Evolutionary conservation across 2,888 invertebrate species (phyloP).

Genomic region (Camponotus fellah): DNA sequence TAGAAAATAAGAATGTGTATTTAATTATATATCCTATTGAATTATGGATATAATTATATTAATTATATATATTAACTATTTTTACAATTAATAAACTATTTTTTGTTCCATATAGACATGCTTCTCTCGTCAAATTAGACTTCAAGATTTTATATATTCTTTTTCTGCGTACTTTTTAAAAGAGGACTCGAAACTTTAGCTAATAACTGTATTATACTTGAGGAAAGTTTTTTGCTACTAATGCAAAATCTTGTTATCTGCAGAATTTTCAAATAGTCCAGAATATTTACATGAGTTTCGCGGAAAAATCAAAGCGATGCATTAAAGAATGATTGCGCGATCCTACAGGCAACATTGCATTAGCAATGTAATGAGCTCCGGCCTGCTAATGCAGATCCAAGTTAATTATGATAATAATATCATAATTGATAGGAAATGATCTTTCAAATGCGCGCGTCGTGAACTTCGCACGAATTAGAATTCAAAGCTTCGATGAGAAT

Average conservation of each 20-base stretch:
- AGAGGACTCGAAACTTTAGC: background rate
- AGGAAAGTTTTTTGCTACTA: background rate
- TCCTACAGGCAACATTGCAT: slow-evolving; percentile 30
- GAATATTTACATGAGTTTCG: background rate
- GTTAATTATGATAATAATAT: slow-evolving; percentile 40
- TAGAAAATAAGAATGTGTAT: background rate
- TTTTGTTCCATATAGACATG: background rate
- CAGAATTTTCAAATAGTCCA: background rate
- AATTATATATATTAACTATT: background rate
- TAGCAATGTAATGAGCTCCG: slow-evolving; percentile 27
- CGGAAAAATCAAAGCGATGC: background rate
- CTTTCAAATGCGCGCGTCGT: slow-evolving; percentile 16
- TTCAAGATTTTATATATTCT: background rate
- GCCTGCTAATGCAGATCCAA: slow-evolving; percentile 24
- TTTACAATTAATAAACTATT: background rate
- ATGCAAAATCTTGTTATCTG: background rate
- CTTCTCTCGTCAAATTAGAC: background rate
- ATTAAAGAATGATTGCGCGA: slow-evolving; percentile 26
- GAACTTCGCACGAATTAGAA: slow-evolving; percentile 11
- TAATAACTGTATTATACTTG: background rate
- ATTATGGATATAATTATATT: background rate
- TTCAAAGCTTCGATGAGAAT: slow-evolving; percentile 33
- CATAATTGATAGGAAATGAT: slow-evolving; percentile 44
- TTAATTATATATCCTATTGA: background rate
- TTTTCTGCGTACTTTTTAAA: background rate